phyloP scores from a whole-genome alignment of 2,888 invertebrate genomes.

The Oligia fasciuncula region DNA sequence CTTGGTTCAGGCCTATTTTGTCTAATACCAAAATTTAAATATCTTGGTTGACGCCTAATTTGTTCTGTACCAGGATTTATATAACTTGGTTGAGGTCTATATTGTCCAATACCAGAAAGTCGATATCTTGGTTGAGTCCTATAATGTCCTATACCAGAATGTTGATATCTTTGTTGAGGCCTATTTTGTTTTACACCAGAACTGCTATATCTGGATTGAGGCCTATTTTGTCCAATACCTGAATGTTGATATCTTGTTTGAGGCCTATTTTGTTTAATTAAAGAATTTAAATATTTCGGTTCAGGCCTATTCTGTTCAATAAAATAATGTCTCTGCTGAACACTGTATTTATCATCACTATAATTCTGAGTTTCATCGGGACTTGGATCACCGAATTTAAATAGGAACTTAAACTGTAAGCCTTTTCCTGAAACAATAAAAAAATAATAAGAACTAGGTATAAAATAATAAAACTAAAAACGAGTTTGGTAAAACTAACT shows the following conservation, averaged over 20 bases:
- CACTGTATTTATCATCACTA: neutral
- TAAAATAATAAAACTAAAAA: conserved; percentile 16
- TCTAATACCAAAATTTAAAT: neutral
- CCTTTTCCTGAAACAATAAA: conserved; percentile 35
- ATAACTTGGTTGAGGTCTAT: neutral
- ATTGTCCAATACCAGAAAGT: neutral
- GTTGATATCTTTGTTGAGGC: rapidly evolving
- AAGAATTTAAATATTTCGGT: too few relatives aligned
- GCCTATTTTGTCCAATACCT: neutral
- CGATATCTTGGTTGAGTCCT: neutral
- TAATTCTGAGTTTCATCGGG: too few relatives aligned
- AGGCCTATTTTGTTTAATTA: neutral
- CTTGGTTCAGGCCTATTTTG: too few relatives aligned
- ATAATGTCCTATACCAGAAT: too few relatives aligned
- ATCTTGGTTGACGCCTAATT: neutral
- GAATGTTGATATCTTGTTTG: neutral
- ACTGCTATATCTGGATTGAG: rapidly evolving
- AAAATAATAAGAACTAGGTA: neutral
- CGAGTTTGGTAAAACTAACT: conserved; percentile 8
- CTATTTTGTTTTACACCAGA: neutral
- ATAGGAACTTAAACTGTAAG: conserved; percentile 25
- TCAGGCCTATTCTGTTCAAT: neutral
- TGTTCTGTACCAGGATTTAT: rapidly evolving
- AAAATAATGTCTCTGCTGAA: neutral
- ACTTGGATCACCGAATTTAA: conserved; percentile 9